These are phyloP conservation scores for Eulacestoma nigropectus DNA, from an alignment of 2,113 vertebrate species.

Conservation along the genomic window DNA sequence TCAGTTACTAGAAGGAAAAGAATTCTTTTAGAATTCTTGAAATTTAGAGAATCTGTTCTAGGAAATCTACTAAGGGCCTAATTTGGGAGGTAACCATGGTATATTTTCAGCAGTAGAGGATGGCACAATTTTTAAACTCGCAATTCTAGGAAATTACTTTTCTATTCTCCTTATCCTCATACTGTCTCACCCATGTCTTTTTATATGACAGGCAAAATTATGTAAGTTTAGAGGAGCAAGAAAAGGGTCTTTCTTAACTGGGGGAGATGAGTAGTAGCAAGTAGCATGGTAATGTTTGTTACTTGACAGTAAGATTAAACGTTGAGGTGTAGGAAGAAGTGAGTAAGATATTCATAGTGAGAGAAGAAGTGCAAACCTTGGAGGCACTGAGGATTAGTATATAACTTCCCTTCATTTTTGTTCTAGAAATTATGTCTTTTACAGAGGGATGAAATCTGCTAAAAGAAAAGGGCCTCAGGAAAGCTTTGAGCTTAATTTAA, in stretches of 20 bases:
- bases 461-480: background rate
- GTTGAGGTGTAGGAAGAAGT: background rate
- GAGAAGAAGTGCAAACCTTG: background rate
- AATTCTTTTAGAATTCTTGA: background rate
- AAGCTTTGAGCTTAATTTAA: background rate
- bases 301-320: background rate
- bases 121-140: background rate
- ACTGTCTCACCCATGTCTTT: background rate
- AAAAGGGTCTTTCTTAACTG: background rate
- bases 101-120: background rate
- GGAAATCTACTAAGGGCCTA: background rate
- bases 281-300: background rate
- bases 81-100: background rate
- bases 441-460: background rate
- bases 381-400: background rate
- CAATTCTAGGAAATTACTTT: background rate
- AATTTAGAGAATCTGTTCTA: background rate
- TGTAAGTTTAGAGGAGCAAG: background rate
- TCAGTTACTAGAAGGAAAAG: background rate
- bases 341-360: background rate
- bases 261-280: background rate
- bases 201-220: background rate
- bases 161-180: background rate
- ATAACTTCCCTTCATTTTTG: background rate
- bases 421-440: background rate